Evolutionary conservation across 2,113 vertebrate species (phyloP), one percentile per base, ranked within the genome.

Genomic region (Cnemophilus loriae): DNA sequence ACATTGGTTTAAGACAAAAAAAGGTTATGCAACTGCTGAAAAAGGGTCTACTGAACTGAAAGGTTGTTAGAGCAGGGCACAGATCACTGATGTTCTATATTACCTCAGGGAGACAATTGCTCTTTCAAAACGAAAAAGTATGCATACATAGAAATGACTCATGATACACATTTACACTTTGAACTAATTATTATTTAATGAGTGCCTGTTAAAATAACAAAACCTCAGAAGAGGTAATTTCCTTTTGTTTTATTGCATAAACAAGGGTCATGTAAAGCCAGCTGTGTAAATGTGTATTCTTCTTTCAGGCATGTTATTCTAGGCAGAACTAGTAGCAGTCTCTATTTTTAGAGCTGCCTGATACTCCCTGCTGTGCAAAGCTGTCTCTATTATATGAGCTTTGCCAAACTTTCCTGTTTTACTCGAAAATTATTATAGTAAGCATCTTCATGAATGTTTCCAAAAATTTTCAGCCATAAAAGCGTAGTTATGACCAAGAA

Each of bases 211-310:
- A 61, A 93, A 86, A 90, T 90, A 93, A 94, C 68, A 79, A 86
- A 92, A 89, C 39, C 52, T 90, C 73, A 68, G 76, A 87, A 96
- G 91, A 92, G 44, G 83, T 92, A 96, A 97, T 97, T 97, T 97
- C 95, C 94, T 95, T 96, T 93, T 95, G 81, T 95, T 86, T 97
- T 88, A 95, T 84, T 93, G 69, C 5, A 4, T 59, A 65, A 93
- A 75, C 89, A 75, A 90, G 49, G 83, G 73, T 70, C 71, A 67
- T 53, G 52, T 89, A 95, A 88, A 93, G 27, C 87, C 96, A 97
- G 92, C 95, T 97, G 92, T 96, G 93, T 96, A 97, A 97, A 96
- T 94, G 90, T 83, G 35, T 95, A 86, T 95, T 95, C 92, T 95
- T 92, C 91, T 95, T 81, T 81, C 79, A 80, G 74, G 33, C 85